Evolutionary conservation across 1,140 invertebrate genomes (phyloP), one percentile per base, ranked within the genome.

Genomic region (Drosophila serrata): DNA sequence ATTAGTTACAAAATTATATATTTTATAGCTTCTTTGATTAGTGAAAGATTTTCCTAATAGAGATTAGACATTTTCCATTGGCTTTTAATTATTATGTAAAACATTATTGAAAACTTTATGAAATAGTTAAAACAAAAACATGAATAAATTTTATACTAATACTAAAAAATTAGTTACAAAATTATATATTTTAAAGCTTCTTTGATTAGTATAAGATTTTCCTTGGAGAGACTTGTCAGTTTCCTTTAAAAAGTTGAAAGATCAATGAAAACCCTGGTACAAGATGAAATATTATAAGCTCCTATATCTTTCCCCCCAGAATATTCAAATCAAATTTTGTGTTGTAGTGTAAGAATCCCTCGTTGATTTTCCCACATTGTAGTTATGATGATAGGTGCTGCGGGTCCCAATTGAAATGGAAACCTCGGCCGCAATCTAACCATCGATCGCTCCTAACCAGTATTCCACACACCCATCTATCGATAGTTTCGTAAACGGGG

Each of bases 341-440:
- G 8, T 15, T 19, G 0, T 7, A 42, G 74, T 77, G 74, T 76
- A 40, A 37, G 37, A 59, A 46, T 24, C 46, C 31, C 35, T 35
- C 43, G 27, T 76, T 37, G 73, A 59, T 55, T 67, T 76, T 46
- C 74, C 53, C 61, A 76, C 74, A 75, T 67, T 65, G 76, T 75
- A 78, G 73, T 74, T 65, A 78, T 69, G 58, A 75, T 43, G 63
- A 75, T 58, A 43, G n/a, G 33, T 37, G 62, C 35, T 48, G 55
- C 43, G 63, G 68, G 68, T 67, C 69, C n/a, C 82, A 86, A 86
- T 86, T 86, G 82, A 86, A 86, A 86, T 88, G 79, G 82, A 87
- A 79, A 86, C 82, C 79, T 57, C 62, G 35, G 69, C 42, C 19
- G 43, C 53, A n/a, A 75, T 76, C 59, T 46, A 42, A 27, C 70